Percentiles rank a stretch among this genome's conserved stretches.
Evolutionary conservation across 1,140 invertebrate species (phyloP).

Genomic region (Anoplolepis gracilipes): DNA sequence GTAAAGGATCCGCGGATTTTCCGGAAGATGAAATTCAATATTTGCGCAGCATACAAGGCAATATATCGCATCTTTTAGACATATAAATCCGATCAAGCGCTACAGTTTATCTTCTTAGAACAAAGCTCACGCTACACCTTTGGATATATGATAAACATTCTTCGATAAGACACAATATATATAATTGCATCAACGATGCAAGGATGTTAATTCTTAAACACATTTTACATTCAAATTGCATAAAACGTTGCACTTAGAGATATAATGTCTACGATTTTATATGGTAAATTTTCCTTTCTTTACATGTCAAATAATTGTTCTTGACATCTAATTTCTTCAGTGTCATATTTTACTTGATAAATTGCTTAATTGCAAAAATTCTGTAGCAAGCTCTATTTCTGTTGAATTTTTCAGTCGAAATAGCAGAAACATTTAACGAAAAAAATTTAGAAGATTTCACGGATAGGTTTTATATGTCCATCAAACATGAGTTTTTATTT

Average conservation of each 20-base stretch:
- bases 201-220: background rate
- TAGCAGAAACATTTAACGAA: background rate
- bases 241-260: background rate
- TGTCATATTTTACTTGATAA: background rate
- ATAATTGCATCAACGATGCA: no score
- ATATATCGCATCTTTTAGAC: conserved; percentile 46
- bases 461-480: background rate
- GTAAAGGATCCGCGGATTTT: conserved; percentile 28
- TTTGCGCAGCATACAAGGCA: conserved; percentile 29
- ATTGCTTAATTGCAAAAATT: background rate
- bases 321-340: background rate
- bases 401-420: background rate
- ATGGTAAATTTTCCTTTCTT: background rate
- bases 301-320: background rate
- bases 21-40: conserved; percentile 37
- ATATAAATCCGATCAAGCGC: conserved; percentile 33
- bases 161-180: background rate
- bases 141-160: conserved; percentile 32
- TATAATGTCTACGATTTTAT: conserved; percentile 5
- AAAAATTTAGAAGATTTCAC: background rate
- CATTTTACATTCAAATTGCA: background rate
- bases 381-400: background rate
- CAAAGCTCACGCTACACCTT: background rate
- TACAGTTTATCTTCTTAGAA: conserved; percentile 24
- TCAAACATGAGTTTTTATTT: background rate